Percentiles rank a stretch among this genome's conserved stretches.
Conservation (phyloP, 2,797 vertebrate genomes). For the Notolabrus celidotus region DNA sequence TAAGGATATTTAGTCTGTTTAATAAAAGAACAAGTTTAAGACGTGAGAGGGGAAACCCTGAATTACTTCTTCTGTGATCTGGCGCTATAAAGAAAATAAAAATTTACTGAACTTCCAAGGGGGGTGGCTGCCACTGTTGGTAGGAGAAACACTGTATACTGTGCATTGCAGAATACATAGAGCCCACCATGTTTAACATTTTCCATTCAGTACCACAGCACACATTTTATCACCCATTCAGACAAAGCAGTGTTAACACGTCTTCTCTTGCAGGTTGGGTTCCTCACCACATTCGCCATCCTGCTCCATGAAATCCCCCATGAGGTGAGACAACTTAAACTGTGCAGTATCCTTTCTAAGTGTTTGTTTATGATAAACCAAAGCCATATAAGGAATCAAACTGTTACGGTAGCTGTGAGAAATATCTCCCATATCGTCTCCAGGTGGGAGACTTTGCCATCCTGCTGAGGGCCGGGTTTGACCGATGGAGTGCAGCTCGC, state of each 20-base stretch:
- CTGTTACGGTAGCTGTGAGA: conserved; percentile 9
- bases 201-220: neutral
- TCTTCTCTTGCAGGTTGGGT: conserved; percentile 89
- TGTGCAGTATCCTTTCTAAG: neutral
- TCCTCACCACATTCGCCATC: conserved; percentile 96
- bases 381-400: neutral
- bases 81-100: too few species aligned
- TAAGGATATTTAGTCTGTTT: too few species aligned
- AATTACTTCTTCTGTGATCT: too few species aligned
- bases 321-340: conserved; percentile 87
- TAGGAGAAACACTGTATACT: too few species aligned
- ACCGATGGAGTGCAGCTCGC: conserved; percentile 96
- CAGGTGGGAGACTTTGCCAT: conserved; percentile 99
- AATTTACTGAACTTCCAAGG: too few species aligned
- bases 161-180: too few species aligned
- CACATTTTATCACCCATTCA: neutral
- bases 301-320: conserved; percentile 98
- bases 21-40: too few species aligned
- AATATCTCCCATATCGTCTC: conserved; percentile 7
- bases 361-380: conserved; percentile 11
- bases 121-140: too few species aligned
- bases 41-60: too few species aligned
- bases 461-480: conserved; percentile 97
- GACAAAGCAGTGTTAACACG: conserved; percentile 23
- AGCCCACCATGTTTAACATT: neutral